Evolutionary conservation across 2,797 vertebrate species (phyloP).

Genomic region (Rhinogobio ventralis): DNA sequence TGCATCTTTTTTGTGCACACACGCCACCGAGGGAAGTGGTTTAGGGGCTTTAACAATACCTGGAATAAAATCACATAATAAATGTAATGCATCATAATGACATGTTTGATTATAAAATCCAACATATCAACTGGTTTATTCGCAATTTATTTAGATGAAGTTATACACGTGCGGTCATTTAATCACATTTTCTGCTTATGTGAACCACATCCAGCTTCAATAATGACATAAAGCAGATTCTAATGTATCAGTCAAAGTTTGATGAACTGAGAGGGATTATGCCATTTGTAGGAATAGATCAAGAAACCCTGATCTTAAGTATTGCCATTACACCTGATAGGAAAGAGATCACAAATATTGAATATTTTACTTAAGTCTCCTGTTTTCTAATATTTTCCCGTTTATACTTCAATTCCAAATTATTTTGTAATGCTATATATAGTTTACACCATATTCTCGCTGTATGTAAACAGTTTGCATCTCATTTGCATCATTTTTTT

Average conservation of each 20-base stretch:
- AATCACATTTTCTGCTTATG: conserved; percentile 29
- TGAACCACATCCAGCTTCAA: conserved; percentile 4
- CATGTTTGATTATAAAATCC: conserved; percentile 13
- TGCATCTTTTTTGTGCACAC: conserved; percentile 17
- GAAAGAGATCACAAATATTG: neutral
- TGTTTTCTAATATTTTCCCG: too few species aligned
- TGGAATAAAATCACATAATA: conserved; percentile 4
- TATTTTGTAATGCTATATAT: neutral
- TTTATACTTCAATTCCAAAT: too few species aligned
- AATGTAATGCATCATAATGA: conserved; percentile 26
- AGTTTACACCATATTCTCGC: neutral
- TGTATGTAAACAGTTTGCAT: neutral
- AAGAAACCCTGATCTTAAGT: conserved; percentile 8
- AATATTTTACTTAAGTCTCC: neutral
- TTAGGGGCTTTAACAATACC: conserved; percentile 19
- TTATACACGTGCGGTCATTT: neutral
- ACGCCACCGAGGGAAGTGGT: neutral
- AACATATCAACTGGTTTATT: conserved; percentile 22
- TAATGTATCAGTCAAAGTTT: conserved; percentile 30
- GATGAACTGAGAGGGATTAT: conserved; percentile 35
- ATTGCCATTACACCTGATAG: neutral
- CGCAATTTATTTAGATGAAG: conserved; percentile 7
- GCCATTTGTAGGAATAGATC: conserved; percentile 19
- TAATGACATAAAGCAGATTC: conserved; percentile 38
- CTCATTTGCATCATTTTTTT: neutral